These are phyloP conservation scores for Drosophila chauvacae DNA, from an alignment of 1,140 invertebrate species.

Conservation along the genomic window DNA sequence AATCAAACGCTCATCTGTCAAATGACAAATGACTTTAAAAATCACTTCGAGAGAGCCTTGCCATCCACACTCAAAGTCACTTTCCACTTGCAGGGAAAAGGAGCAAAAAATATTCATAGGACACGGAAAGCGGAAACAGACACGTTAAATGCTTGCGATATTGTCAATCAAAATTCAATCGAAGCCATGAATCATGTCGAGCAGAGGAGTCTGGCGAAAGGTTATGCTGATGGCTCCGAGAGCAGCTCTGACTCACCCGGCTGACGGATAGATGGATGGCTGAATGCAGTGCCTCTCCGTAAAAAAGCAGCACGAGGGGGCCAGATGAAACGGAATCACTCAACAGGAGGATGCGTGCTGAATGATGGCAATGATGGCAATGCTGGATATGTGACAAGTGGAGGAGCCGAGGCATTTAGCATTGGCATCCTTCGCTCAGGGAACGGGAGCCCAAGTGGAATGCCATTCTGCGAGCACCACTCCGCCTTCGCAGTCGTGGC, in stretches of 20 bases:
- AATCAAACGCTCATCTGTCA: conserved; percentile 82
- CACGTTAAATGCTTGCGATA: conserved; percentile 84
- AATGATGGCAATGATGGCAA: conserved; percentile 54
- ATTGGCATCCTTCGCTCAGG: conserved; percentile 60
- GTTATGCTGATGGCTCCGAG: conserved; percentile 72
- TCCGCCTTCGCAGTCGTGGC: conserved; percentile 7
- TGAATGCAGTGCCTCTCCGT: conserved; percentile 40
- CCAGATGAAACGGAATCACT: conserved; percentile 66
- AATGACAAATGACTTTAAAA: conserved; percentile 80
- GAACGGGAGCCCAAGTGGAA: conserved; percentile 32
- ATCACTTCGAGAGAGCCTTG: conserved; percentile 62
- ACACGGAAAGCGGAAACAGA: conserved; percentile 79
- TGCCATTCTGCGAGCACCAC: conserved; percentile 14
- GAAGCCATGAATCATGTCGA: conserved; percentile 77
- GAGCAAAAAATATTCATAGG: conserved; percentile 48
- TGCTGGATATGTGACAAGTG: conserved; percentile 53
- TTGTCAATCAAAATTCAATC: conserved; percentile 85
- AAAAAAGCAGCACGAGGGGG: conserved; percentile 39
- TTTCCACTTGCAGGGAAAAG: conserved; percentile 15
- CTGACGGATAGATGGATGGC: conserved; percentile 61
- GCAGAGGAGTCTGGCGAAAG: conserved; percentile 41
- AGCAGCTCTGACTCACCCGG: conserved; percentile 48
- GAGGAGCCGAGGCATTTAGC: conserved; percentile 68
- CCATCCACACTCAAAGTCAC: conserved; percentile 29
- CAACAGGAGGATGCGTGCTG: conserved; percentile 67